A percentile compares a stretch with the other conserved stretches of the same genome.
Conservation (phyloP, 23 tunicate genomes). For the Styela clava region DNA sequence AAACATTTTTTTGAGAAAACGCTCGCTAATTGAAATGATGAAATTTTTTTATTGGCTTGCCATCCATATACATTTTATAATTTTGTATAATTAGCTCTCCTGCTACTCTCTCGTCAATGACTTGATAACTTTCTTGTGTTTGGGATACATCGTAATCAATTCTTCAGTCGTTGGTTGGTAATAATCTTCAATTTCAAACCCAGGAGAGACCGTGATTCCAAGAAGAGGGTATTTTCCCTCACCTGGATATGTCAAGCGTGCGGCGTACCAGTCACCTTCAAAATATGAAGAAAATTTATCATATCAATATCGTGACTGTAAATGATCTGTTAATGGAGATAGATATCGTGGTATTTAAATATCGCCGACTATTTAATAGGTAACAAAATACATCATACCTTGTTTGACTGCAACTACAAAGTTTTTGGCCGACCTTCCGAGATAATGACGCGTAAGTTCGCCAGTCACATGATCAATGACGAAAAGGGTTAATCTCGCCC, state of each 20-base stretch:
- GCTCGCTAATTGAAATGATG: no score
- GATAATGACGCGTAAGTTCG: background rate
- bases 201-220: background rate
- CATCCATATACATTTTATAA: no score
- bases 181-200: background rate
- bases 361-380: background rate
- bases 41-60: no score
- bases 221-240: background rate
- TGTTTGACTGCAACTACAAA: background rate
- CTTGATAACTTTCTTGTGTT: no score
- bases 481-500: background rate
- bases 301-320: background rate
- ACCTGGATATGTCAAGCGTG: background rate
- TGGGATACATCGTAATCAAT: no score
- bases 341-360: background rate
- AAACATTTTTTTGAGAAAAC: no score
- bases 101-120: no score
- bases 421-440: background rate
- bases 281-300: background rate
- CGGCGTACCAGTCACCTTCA: constrained; percentile 12
- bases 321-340: background rate
- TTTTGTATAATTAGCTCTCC: no score
- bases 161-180: no score
- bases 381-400: background rate
- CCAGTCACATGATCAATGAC: constrained; percentile 5